Conservation (phyloP, 2,888 invertebrate genomes). For the Heliconius ismenius region DNA sequence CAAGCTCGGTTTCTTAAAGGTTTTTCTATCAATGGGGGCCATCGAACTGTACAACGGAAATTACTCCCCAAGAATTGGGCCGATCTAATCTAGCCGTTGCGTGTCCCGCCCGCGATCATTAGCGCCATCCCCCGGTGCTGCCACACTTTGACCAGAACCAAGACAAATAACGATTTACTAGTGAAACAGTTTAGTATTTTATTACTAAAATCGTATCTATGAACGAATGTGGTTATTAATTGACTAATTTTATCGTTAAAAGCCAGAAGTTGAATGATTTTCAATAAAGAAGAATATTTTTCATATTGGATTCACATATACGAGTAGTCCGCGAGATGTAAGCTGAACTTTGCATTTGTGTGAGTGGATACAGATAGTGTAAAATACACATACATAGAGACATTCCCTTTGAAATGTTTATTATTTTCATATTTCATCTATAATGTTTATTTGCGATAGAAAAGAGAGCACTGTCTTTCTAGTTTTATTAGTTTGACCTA, state of each 20-base stretch:
- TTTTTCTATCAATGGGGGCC: constrained; percentile 34
- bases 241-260: not conserved
- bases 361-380: no score
- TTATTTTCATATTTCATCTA: not conserved
- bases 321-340: no score
- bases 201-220: not conserved
- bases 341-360: no score
- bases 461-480: not conserved
- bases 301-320: no score
- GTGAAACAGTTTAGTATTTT: not conserved
- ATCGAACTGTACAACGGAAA: constrained; percentile 68
- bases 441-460: not conserved
- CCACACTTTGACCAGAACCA: constrained; percentile 27
- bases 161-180: constrained; percentile 11
- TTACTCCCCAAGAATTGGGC: constrained; percentile 68
- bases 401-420: not conserved
- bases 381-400: not conserved
- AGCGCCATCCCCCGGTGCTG: constrained; percentile 48
- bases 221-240: not conserved
- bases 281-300: no score
- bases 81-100: constrained; percentile 77
- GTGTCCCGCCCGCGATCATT: constrained; percentile 70
- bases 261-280: no score
- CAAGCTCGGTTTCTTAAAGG: constrained; percentile 22
- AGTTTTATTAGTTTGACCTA: constrained; percentile 18